These are phyloP conservation scores for Octopus bimaculoides DNA, from an alignment of 1,140 invertebrate genomes.

Conservation along the genomic window DNA sequence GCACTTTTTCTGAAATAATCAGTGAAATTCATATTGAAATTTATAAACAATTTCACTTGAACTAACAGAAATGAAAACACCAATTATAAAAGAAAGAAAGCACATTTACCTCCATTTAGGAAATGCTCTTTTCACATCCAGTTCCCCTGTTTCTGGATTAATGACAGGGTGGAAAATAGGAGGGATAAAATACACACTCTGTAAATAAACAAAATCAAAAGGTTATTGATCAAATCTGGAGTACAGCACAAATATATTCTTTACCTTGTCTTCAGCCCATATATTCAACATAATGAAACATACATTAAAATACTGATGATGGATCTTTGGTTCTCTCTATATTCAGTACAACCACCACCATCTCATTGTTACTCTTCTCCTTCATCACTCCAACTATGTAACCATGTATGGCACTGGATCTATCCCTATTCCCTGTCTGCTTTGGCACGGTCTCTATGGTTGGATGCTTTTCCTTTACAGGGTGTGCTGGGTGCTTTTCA, in stretches of 20 bases:
- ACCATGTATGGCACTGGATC: no score
- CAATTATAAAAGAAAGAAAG: neutral
- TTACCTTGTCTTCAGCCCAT: no score
- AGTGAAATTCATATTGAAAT: neutral
- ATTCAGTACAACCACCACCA: no score
- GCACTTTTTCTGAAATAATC: conserved; percentile 63
- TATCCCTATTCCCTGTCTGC: no score
- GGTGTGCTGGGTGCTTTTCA: no score
- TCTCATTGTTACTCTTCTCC: no score
- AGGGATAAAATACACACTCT: conserved; percentile 70
- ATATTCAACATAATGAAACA: no score
- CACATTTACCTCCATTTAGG: conserved; percentile 69
- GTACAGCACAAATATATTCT: neutral
- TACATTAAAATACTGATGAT: no score
- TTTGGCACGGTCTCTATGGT: no score
- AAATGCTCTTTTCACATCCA: conserved; percentile 76
- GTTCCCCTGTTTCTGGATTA: conserved; percentile 71
- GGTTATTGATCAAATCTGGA: neutral
- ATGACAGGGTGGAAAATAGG: conserved; percentile 85
- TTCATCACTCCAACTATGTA: no score
- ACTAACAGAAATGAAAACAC: neutral
- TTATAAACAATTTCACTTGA: neutral
- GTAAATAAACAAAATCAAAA: neutral
- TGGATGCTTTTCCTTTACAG: no score
- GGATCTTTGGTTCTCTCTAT: no score